Percentiles rank a stretch among this genome's conserved stretches.
These are phyloP conservation scores for Lampropteryx suffumata DNA, from an alignment of 2,888 invertebrate genomes.

Conservation along the genomic window DNA sequence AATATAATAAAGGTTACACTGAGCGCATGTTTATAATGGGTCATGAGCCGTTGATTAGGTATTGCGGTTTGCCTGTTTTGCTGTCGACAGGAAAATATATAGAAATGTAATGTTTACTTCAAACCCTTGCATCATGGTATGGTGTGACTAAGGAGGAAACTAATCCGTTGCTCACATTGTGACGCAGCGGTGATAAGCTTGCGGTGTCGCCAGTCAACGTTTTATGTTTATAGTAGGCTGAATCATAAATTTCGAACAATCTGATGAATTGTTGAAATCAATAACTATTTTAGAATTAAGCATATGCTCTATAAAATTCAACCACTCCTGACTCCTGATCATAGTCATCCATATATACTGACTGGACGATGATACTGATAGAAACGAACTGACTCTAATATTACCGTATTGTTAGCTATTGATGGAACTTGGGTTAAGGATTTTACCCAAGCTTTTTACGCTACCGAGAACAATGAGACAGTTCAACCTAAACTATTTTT, in stretches of 20 bases:
- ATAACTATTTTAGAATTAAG: not conserved
- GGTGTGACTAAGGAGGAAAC: constrained; percentile 43
- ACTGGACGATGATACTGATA: too few species aligned
- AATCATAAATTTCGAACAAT: constrained; percentile 5
- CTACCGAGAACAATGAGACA: too few species aligned
- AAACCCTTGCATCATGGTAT: constrained; percentile 26
- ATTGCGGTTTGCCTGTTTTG: constrained; percentile 72
- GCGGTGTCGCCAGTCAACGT: constrained; percentile 3
- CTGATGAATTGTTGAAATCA: not conserved
- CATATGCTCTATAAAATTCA: too few species aligned
- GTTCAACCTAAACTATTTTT: too few species aligned
- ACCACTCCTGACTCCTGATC: too few species aligned
- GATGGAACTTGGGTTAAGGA: too few species aligned
- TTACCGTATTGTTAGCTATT: too few species aligned
- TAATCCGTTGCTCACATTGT: constrained; percentile 19
- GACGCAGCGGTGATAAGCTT: constrained; percentile 33
- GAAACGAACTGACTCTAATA: too few species aligned
- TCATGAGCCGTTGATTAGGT: constrained; percentile 2
- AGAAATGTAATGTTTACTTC: constrained; percentile 1
- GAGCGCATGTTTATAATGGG: constrained; percentile 9
- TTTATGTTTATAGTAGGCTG: not conserved
- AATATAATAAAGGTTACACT: not conserved
- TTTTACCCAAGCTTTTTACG: too few species aligned
- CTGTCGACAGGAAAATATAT: constrained; percentile 38
- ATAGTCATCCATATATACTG: too few species aligned